A percentile compares a stretch with the other conserved stretches of the same genome.
Evolutionary conservation across 2,113 vertebrate species (phyloP).

Genomic region (Phaetusa simplex): DNA sequence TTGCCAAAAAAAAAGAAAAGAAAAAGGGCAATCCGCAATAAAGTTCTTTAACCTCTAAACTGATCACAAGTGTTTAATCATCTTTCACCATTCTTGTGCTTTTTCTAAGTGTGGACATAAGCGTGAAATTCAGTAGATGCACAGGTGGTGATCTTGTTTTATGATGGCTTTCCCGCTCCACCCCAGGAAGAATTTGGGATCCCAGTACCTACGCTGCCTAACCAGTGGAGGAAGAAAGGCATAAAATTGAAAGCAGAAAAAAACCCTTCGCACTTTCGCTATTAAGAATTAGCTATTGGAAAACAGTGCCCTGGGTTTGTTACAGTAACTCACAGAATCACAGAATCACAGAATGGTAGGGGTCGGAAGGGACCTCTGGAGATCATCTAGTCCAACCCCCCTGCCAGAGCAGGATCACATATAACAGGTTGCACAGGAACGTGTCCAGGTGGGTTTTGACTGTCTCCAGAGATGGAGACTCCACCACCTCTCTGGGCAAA

Average conservation of each 20-base stretch:
- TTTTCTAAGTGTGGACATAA: background rate
- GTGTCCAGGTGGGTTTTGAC: no score
- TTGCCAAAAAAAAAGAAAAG: background rate
- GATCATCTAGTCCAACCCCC: no score
- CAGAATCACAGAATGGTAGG: no score
- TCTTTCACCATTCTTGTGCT: background rate
- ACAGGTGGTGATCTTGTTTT: background rate
- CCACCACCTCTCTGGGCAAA: no score
- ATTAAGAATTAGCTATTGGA: background rate
- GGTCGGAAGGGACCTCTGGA: no score
- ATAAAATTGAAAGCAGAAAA: background rate
- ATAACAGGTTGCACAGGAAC: no score
- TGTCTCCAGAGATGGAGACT: no score
- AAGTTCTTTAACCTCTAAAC: background rate
- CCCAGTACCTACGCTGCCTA: background rate
- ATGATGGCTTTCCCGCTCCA: fast-evolving
- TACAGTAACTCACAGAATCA: background rate
- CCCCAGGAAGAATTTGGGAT: background rate
- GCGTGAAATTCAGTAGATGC: background rate
- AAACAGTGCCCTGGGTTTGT: background rate
- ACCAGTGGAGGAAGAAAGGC: background rate
- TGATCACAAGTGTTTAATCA: background rate
- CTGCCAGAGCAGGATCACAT: no score
- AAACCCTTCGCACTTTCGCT: background rate
- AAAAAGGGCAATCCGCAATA: background rate